Percentiles rank a stretch among this genome's conserved stretches.
Conservation (phyloP, 2,797 vertebrate species). For the Premnoplex brunnescens region DNA sequence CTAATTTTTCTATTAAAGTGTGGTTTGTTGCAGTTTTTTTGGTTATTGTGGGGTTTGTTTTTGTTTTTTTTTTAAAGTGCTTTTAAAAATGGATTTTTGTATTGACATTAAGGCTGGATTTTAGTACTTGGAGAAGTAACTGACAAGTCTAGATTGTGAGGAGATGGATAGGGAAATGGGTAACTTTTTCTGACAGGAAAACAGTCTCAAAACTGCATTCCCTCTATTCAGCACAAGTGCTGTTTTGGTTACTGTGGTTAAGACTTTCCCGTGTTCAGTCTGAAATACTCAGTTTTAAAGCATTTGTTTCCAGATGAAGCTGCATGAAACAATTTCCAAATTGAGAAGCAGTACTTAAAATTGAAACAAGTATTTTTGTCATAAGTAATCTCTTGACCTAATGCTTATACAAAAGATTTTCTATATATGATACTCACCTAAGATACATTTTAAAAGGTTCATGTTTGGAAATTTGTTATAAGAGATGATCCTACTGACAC, state of each 20-base stretch:
- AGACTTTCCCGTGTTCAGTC: not conserved
- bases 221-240: not conserved
- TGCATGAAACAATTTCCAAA: conserved; percentile 46
- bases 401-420: conserved; percentile 46
- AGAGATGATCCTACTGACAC: not conserved
- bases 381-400: conserved; percentile 17
- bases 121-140: not conserved
- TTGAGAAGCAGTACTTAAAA: conserved; percentile 2
- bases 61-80: not conserved
- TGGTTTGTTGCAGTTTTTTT: too few species aligned
- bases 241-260: not conserved
- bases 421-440: not conserved
- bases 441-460: not conserved
- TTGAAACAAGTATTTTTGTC: conserved; percentile 45
- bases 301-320: conserved; percentile 14
- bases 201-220: not conserved
- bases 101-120: not conserved
- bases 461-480: not conserved
- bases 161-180: not conserved
- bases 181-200: not conserved
- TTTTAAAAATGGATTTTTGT: not conserved
- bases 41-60: not conserved
- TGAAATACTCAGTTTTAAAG: not conserved
- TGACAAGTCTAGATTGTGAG: not conserved
- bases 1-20: not conserved